phyloP scores from a whole-genome alignment of 2,888 invertebrate genomes.

The Oxyteleia sp. region DNA sequence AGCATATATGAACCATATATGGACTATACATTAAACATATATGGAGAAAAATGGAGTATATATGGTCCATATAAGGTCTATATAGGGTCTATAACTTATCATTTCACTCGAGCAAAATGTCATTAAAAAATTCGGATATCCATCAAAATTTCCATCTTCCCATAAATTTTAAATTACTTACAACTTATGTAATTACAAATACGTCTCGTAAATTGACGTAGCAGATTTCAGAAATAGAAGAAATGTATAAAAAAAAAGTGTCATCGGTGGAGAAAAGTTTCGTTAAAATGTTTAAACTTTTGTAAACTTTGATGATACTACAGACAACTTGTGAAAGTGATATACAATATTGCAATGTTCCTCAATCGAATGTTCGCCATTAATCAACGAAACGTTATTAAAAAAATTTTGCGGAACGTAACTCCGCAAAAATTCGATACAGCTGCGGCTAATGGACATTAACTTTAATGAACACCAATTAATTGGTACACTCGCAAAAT shows the following conservation, averaged over 20 bases:
- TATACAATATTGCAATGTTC: constrained; percentile 12
- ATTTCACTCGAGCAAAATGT: no score
- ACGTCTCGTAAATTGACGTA: background rate
- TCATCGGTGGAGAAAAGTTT: constrained; percentile 35
- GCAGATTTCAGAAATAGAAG: constrained; percentile 28
- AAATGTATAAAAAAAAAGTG: constrained; percentile 22
- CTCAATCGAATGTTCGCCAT: constrained; percentile 5
- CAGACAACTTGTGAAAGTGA: constrained; percentile 23
- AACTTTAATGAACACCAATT: background rate
- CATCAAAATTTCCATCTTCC: no score
- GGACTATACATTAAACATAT: no score
- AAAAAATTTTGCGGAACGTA: constrained; percentile 4
- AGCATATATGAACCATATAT: no score
- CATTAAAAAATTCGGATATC: no score
- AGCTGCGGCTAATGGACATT: background rate
- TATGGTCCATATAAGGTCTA: no score
- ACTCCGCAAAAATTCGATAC: no score
- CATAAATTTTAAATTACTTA: background rate
- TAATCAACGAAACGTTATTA: constrained; percentile 28
- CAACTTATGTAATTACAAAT: constrained; percentile 7
- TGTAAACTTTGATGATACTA: constrained; percentile 16
- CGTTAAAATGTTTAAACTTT: constrained; percentile 35
- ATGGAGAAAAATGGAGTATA: no score
- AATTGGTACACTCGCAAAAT: background rate
- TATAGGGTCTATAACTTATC: no score